These are phyloP conservation scores for Pseudotriccus pelzelni DNA, from an alignment of 2,797 vertebrate species.

Conservation along the genomic window DNA sequence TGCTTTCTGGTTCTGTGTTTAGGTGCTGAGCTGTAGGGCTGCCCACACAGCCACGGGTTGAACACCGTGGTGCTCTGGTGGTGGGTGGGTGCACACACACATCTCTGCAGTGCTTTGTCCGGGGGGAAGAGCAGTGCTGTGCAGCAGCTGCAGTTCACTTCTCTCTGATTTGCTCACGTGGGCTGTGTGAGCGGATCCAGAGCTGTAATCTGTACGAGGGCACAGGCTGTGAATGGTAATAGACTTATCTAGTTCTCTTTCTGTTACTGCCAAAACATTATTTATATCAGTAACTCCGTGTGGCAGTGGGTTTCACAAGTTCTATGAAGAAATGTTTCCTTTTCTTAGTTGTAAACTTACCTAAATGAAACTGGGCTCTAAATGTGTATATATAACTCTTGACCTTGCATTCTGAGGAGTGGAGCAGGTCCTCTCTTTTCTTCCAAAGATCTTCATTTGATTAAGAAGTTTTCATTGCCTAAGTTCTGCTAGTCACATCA, in stretches of 20 bases:
- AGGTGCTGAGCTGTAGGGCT: background rate
- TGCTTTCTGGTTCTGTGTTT: background rate
- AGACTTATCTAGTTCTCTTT: background rate
- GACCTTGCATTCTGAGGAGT: conserved; percentile 37
- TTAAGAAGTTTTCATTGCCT: conserved; percentile 50
- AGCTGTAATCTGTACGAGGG: background rate
- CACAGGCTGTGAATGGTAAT: background rate
- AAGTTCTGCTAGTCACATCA: conserved; percentile 39
- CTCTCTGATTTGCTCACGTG: background rate
- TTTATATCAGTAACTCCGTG: background rate
- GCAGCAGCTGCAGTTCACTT: background rate
- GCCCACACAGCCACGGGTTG: background rate
- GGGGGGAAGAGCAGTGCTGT: background rate
- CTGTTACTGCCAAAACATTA: background rate
- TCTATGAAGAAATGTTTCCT: conserved; percentile 25
- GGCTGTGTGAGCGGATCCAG: background rate
- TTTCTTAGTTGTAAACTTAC: conserved; percentile 33
- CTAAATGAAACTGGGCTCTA: conserved; percentile 7
- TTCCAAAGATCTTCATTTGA: conserved; percentile 26
- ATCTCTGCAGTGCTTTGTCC: background rate
- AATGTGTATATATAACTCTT: conserved; percentile 30
- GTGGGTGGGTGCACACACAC: background rate
- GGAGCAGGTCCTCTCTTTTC: conserved; percentile 5
- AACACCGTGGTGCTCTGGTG: background rate
- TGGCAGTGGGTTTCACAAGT: background rate